Evolutionary conservation across 2,113 vertebrate genomes (phyloP), one percentile per base, ranked within the genome.

Genomic region (Euleptes europaea): DNA sequence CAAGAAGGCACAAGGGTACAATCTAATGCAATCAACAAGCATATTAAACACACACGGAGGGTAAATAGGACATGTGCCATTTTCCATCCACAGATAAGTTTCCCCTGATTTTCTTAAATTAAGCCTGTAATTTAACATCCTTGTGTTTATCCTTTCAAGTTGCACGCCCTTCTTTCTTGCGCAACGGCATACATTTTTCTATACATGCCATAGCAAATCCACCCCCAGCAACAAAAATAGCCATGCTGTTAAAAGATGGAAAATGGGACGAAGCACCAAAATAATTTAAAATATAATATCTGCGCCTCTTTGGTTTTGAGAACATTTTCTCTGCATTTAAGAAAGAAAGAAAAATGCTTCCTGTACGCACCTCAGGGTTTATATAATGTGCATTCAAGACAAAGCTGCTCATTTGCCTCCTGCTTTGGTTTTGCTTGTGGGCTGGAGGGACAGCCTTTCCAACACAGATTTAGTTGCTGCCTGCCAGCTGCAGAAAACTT

Each of bases 91-190:
- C 63, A 77, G 49, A 80, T 57, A 54, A 0, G 0, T 26, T 79
- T 89, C 0, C 35, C 66, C 47, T 65, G 31, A 77, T 49, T 87
- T 23, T 54, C 77, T 49, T 38, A 7, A 0, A 65, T 82, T 47
- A 1, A 2, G 12, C 14, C 14, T 86, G 74, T 13, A 79, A 92
- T 92, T 63, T 82, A 90, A 76, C 89, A 90, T 86, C 67, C 11
- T 6, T 57, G 63, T 78, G 74, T 47, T 51, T 38, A 33, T 42
- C 44, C 49, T 60, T 57, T 78, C 23, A 38, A 38, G 57, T 78
- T 57, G 51, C 14, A 71, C 44, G 38, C 21, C 65, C 35, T 44
- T 80, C 42, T 83, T 63, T 75, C 74, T 78, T 26, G 26, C 70
- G 65, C 19, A 28, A 40, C 44, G 60, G 42, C 60, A 35, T 44